Conservation (phyloP, 2,113 vertebrate genomes). For the Ceyx cyanopectus region DNA sequence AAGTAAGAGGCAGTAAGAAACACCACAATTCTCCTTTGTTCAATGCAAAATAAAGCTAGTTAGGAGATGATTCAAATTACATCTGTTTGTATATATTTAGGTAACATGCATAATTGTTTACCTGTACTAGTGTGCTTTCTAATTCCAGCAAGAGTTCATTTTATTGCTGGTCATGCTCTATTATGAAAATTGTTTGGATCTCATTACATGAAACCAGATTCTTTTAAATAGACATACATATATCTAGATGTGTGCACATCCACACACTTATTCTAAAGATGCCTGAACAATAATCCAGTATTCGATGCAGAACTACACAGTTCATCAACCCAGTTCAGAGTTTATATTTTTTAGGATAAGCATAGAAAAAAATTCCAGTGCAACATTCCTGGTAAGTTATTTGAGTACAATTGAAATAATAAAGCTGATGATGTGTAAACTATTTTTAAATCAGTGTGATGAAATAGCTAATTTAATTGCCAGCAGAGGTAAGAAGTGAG, state of each 20-base stretch:
- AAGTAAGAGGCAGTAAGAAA: background rate
- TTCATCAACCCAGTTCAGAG: background rate
- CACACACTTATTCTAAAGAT: background rate
- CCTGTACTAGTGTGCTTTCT: background rate
- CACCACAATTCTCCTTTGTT: background rate
- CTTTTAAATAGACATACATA: rapidly evolving
- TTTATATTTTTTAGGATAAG: background rate
- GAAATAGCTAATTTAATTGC: background rate
- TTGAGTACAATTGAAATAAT: background rate
- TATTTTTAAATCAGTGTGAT: background rate
- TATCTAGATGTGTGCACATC: rapidly evolving
- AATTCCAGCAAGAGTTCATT: background rate
- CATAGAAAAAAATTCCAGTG: background rate
- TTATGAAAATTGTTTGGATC: background rate
- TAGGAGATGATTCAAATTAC: background rate
- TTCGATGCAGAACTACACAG: background rate
- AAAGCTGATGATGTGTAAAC: background rate
- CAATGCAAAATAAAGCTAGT: background rate
- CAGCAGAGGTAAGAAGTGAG: background rate
- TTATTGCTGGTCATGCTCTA: rapidly evolving
- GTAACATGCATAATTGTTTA: background rate
- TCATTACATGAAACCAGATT: background rate
- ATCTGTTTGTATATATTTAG: background rate
- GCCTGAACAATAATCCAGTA: background rate
- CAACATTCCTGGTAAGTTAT: background rate